Evolutionary conservation across 1,140 invertebrate genomes (phyloP).

Genomic region (Galleria mellonella): DNA sequence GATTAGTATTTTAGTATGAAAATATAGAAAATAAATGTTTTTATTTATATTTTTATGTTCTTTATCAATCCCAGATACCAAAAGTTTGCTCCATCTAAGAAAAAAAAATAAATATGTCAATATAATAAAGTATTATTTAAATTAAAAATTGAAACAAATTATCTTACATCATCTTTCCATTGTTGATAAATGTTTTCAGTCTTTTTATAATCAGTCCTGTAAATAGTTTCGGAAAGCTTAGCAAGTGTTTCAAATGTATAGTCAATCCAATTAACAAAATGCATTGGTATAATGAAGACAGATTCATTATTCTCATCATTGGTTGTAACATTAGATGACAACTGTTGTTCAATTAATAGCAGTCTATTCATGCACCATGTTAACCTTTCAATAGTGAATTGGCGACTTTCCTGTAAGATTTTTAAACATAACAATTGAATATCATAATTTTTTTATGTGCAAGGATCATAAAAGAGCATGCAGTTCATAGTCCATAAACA

Average conservation of each 20-base stretch:
- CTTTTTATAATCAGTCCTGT: conserved; percentile 39
- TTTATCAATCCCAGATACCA: too few species aligned
- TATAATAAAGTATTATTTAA: too few species aligned
- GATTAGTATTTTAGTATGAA: too few species aligned
- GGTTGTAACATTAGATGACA: conserved; percentile 13
- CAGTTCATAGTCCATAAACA: too few species aligned
- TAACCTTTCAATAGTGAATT: conserved; percentile 45
- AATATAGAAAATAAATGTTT: too few species aligned
- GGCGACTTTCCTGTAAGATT: conserved; percentile 46
- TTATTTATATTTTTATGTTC: too few species aligned
- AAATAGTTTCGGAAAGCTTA: conserved; percentile 41
- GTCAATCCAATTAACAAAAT: conserved; percentile 69
- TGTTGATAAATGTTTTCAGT: conserved; percentile 17
- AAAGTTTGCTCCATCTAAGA: too few species aligned
- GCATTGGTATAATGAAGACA: conserved; percentile 39
- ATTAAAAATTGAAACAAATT: too few species aligned
- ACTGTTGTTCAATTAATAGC: conserved; percentile 25
- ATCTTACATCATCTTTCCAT: conserved; percentile 49
- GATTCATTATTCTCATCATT: conserved; percentile 24
- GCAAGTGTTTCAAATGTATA: conserved; percentile 56
- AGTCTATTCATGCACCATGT: conserved; percentile 51
- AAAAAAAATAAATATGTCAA: too few species aligned
- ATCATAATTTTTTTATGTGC: too few species aligned
- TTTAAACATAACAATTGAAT: too few species aligned
- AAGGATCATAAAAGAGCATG: too few species aligned